Base-by-base conservation (phyloP, 2,113 vertebrate species). In the Ageneiosus marmoratus region DNA sequence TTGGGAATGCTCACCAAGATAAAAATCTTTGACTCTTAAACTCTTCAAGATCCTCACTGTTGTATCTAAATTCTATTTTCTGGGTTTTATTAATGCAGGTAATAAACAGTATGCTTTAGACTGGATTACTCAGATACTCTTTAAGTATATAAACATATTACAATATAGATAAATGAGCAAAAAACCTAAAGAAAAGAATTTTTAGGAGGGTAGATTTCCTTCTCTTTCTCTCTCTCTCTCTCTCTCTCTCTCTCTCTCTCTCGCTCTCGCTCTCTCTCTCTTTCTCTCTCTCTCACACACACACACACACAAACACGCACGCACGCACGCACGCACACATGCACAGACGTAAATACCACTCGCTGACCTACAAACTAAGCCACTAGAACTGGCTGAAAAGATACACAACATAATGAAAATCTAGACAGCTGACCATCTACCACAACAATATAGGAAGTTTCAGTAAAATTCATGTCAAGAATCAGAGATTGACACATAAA, bases 341-440 rank as follows among this genome's bases (percentile, higher is more conserved):
- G 84, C 88, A 85, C 87, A 90, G 89, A 83, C 86, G 84, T 88
- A 41, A 86, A 91, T 88, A 83, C 86, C 44, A 79, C 87, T 80
- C 83, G 13, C 48, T 84, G 72, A 76, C 75, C 78, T 63, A 79
- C 77, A 83, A 87, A 83, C 84, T 27, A 72, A 37, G 44, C 83
- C 83, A 85, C 29, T 89, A 77, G 85, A 29, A 83, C 29, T 10
- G 4, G 15, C 6, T 37, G 32, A 83, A 85, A 62, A 86, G 85
- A 77, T 81, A 76, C 85, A 84, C 74, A 79, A 85, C 84, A 80
- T n/a, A 84, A 84, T 87, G 84, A 89, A 87, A 1, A n/a, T 67
- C 80, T 58, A 74, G n/a, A 58, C 9, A 11, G 51, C 22, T 53
- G 11, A 20, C 16, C n/a, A 51, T 51, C 67, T 48, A 34, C 8